Base-by-base conservation (phyloP, 1,140 invertebrate species). In the Lanistes nyassanus region DNA sequence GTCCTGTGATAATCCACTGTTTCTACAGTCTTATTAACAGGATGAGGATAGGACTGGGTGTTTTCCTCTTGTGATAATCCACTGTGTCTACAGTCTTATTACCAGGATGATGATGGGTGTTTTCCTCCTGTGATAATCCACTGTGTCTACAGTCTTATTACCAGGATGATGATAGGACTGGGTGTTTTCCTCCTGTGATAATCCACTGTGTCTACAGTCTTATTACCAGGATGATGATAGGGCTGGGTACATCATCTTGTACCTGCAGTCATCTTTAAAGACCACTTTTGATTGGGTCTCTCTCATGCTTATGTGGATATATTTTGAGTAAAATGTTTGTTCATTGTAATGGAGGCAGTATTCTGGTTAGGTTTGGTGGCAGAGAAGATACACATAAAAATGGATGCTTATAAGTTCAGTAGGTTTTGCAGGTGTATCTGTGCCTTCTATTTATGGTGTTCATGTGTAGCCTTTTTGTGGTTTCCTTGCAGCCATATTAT, bases 401-500 rank as follows among this genome's bases (percentile, higher is more conserved):
- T 60, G 56, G 3, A n/a, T n/a, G n/a, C n/a, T n/a, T n/a, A n/a
- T n/a, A n/a, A n/a, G n/a, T n/a, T n/a, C n/a, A n/a, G n/a, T n/a
- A n/a, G n/a, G n/a, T n/a, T 60, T 60, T 60, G 56, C n/a, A 60
- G 56, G 23, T 60, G 3, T n/a, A 23, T 23, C 13, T 23, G 29
- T 31, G 1, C 23, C n/a, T 60, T 60, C 1, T 31, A 16, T 60
- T 11, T 23, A 11, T 23, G 19, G 5, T 6, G n/a, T n/a, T n/a
- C n/a, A n/a, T 47, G 1, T 47, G 19, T 58, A 74, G 36, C 36
- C 11, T 19, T 39, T 47, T 60, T 68, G 26, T 68, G 31, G 60
- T 68, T 69, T 53, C 5, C 19, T 31, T 60, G 56, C 84, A 88
- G 92, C 89, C 92, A 93, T 89, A 90, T 91, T n/a, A 90, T 94